Base-by-base conservation (phyloP, 1,140 invertebrate genomes). In the Drosophila ananassae region DNA sequence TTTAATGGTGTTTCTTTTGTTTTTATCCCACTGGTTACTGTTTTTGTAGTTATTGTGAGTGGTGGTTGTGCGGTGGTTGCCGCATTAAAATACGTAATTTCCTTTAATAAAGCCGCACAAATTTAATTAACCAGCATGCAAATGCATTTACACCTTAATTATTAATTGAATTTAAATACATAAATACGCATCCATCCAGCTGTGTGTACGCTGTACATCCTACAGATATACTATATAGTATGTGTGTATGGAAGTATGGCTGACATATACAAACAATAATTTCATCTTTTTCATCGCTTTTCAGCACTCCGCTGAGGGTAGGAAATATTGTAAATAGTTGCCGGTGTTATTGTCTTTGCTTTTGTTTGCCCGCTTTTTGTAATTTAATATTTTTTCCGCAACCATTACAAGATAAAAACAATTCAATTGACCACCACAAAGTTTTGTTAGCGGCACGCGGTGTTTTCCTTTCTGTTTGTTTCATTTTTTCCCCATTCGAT, bases 131-230 rank as follows among this genome's bases (percentile, higher is more conserved):
- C 90, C 82, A 67, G 64, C 82, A 72, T 73, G 81, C 82, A 89
- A 91, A 91, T 91, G 83, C 82, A 91, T 90, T 91, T 91, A 91
- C 77, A 89, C 84, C 89, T 91, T 91, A 89, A 91, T 91, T 91
- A 83, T 91, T 90, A 90, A 90, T 90, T 90, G 87, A 90, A 74
- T 90, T 89, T 84, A 89, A 87, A 87, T 87, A 85, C 77, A 87
- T 85, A 81, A 85, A 85, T 69, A 81, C 68, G 63, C 63, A 56
- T 46, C 39, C 59, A 77, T 44, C 66, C 61, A 53, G 34, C 46
- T 37, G 10, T 37, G 54, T 53, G 28, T n/a, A n/a, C n/a, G n/a
- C n/a, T n/a, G n/a, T n/a, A 2, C 13, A 9, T 12, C n/a, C 13
- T 10, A 17, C 8, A 8, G 13, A n/a, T 17, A 44, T 44, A 44